Percentiles rank a stretch among this genome's conserved stretches.
Conservation (phyloP, 2,888 invertebrate species). For the Hermaeophaga mercurialis region DNA sequence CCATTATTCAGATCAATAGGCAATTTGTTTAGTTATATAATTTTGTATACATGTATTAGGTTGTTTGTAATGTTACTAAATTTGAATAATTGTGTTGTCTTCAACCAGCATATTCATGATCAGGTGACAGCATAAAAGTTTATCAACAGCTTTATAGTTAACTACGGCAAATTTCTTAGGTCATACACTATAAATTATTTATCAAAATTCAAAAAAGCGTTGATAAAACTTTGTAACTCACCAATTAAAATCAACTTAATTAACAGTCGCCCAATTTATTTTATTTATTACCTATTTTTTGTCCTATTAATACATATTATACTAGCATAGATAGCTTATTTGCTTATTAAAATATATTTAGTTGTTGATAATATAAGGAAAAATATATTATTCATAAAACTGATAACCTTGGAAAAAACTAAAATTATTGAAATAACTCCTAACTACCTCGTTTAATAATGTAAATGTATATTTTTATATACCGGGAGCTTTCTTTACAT, state of each 20-base stretch:
- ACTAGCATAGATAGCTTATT: constrained; percentile 1
- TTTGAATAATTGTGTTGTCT: too few relatives aligned
- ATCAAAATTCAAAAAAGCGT: background rate
- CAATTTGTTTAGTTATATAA: too few relatives aligned
- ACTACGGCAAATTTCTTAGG: too few relatives aligned
- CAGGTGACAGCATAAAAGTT: too few relatives aligned
- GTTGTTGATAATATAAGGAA: constrained; percentile 4
- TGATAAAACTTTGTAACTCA: background rate
- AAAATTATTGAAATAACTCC: constrained; percentile 13
- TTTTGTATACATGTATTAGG: too few relatives aligned
- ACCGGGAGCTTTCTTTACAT: too few relatives aligned
- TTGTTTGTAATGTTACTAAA: too few relatives aligned
- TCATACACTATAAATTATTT: constrained; percentile 3
- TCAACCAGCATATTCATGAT: too few relatives aligned
- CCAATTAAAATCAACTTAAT: background rate
- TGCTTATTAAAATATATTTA: constrained; percentile 16
- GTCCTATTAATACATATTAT: constrained; percentile 7
- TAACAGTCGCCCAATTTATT: too few relatives aligned
- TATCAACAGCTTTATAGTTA: too few relatives aligned
- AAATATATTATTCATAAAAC: constrained; percentile 19
- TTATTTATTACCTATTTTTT: background rate
- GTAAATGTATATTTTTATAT: constrained; percentile 8
- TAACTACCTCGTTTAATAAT: constrained; percentile 19
- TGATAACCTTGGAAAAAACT: constrained; percentile 17
- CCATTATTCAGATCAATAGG: too few relatives aligned